phyloP scores from a whole-genome alignment of 2,888 invertebrate genomes.

The Aleiodes alternator region DNA sequence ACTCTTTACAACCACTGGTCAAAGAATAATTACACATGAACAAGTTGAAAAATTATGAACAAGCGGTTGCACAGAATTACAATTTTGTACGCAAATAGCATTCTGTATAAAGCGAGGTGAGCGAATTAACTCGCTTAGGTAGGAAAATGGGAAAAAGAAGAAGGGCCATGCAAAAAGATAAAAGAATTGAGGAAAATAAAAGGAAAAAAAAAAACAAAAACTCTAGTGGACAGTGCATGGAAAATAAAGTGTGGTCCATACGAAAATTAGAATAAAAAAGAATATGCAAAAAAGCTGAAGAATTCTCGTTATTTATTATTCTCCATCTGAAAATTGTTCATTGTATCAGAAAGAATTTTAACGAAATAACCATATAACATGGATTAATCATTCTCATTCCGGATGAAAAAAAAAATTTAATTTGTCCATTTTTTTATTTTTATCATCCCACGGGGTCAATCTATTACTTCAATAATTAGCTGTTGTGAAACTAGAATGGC shows the following conservation, averaged over 20 bases:
- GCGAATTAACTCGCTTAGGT: conserved; percentile 46
- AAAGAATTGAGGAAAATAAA: conserved; percentile 6
- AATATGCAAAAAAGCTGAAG: not conserved
- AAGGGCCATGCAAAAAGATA: not conserved
- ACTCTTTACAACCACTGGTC: not conserved
- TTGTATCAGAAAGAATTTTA: conserved; percentile 14
- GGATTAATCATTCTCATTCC: not conserved
- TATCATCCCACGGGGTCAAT: conserved; percentile 8
- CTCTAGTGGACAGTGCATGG: not conserved
- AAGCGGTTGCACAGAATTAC: conserved; percentile 40
- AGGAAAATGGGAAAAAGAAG: no score
- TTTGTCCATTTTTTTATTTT: not conserved
- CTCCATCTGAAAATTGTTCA: not conserved
- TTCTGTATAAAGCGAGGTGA: conserved; percentile 30
- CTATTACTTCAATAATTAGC: conserved; percentile 37
- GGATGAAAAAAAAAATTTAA: not conserved
- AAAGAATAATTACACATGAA: conserved; percentile 49
- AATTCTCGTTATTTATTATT: conserved; percentile 9
- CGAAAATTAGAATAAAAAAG: not conserved
- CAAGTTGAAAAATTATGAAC: conserved; percentile 46
- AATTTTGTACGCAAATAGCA: conserved; percentile 41
- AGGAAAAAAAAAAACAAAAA: not conserved
- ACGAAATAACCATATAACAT: not conserved
- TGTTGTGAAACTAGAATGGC: conserved; percentile 6
- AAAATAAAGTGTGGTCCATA: not conserved